Base-by-base conservation (phyloP, 2,797 vertebrate genomes). In the Enteromius argenteus region DNA sequence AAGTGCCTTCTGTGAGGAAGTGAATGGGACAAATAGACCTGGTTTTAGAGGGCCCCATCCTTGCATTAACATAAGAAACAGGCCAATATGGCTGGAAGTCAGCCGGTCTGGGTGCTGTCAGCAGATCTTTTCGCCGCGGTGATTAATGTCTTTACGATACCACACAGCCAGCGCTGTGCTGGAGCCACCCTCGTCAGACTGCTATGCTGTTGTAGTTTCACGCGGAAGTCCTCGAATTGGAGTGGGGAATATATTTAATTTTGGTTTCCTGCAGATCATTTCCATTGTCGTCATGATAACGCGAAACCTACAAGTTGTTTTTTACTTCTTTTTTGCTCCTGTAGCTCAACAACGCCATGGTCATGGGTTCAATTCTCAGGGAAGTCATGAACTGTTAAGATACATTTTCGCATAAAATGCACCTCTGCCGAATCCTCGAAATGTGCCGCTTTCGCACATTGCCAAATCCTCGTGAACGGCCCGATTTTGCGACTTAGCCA, bases 131-230 rank as follows among this genome's bases (percentile, higher is more conserved):
- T 97, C 92, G 95, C 92, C 88, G 69, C 15, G 89, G 95, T 97
- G 96, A 97, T 97, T 96, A 96, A 97, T 97, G 95, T 94, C 95
- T 97, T 96, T 96, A 95, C 93, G 88, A 97, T 96, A 95, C 95
- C 91, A 17, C 93, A 91, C 94, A 94, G 95, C 93, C 87, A 88
- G 93, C 91, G 91, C 92, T 84, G 3, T 37, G 17, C 74, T 64
- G 83, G 67, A 76, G n/a, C 80, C 62, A 23, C 66, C 67, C 60
- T 58, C 66, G 62, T 81, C 77, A 79, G 76, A 67, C 73, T 60
- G 58, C 72, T 73, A n/a, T 56, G 23, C 44, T 14, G 42, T 64
- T 72, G 66, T 79, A 75, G 69, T 58, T 77, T 62, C 17, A 42
- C 19, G 51, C 4, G 14, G 80, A 85, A 60, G 56, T 58, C 51